These are phyloP conservation scores for Amia ocellicauda DNA, from an alignment of 2,113 vertebrate genomes.

Conservation along the genomic window DNA sequence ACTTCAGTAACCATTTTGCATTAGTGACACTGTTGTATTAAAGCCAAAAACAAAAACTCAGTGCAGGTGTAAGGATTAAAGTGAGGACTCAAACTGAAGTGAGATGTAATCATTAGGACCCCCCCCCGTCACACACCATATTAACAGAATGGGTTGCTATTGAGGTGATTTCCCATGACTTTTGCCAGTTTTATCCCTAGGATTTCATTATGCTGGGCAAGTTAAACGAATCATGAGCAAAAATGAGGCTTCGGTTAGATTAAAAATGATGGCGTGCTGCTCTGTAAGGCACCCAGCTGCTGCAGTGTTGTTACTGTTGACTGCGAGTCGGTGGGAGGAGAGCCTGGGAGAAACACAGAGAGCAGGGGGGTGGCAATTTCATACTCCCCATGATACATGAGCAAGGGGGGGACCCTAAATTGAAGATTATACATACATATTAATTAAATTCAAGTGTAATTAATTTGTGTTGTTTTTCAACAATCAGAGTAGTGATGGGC, in stretches of 20 bases:
- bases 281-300: conserved; percentile 14
- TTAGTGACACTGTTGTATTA: no score
- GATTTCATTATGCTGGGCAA: conserved; percentile 7
- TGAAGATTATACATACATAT: no score
- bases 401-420: no score
- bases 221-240: conserved; percentile 20
- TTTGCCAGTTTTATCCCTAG: conserved; percentile 14
- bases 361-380: conserved; percentile 14
- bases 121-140: no score
- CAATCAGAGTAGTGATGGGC: no score
- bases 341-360: conserved; percentile 7
- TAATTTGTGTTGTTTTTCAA: no score
- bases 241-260: conserved; percentile 12
- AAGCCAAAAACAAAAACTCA: no score
- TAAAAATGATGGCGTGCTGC: conserved; percentile 24
- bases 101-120: no score
- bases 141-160: conserved; percentile 23
- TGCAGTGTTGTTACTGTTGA: conserved; percentile 16
- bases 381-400: conserved; percentile 4
- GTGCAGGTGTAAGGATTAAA: no score
- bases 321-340: conserved; percentile 9
- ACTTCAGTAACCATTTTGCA: no score
- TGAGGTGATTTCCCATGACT: conserved; percentile 30
- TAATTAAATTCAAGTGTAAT: no score
- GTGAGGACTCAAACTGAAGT: no score